Conservation (phyloP, 2,888 invertebrate genomes). For the Lepeophtheirus nordmannii region DNA sequence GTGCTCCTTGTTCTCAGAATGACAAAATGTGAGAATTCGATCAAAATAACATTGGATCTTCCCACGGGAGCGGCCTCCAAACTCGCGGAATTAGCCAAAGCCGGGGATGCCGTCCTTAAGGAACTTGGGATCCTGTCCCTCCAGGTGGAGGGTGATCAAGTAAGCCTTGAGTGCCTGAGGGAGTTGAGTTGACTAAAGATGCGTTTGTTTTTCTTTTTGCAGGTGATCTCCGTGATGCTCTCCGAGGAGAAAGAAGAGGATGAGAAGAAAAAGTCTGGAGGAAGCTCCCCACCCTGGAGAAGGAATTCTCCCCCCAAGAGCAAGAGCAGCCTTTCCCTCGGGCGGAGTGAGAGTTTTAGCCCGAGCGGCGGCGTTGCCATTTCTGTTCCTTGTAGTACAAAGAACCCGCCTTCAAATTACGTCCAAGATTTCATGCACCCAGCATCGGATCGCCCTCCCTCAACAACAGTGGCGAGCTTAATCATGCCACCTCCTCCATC, state of each 20-base stretch:
- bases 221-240: constrained; percentile 47
- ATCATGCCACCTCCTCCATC: not conserved
- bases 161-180: constrained; percentile 27
- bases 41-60: constrained; percentile 91
- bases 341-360: too few relatives aligned
- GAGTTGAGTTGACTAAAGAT: too few relatives aligned
- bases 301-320: too few relatives aligned
- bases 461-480: too few relatives aligned
- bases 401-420: too few relatives aligned
- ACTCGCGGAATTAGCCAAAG: constrained; percentile 74
- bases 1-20: not conserved
- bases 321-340: constrained; percentile 32
- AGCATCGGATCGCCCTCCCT: too few relatives aligned
- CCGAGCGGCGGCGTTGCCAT: too few relatives aligned
- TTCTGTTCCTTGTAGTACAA: too few relatives aligned
- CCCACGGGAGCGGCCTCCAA: constrained; percentile 86
- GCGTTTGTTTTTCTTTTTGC: constrained; percentile 25
- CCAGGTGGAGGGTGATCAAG: constrained; percentile 53
- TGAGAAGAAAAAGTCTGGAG: constrained; percentile 30
- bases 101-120: constrained; percentile 70
- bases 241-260: constrained; percentile 34
- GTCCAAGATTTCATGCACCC: too few relatives aligned
- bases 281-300: constrained; percentile 32
- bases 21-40: constrained; percentile 53
- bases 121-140: constrained; percentile 87